These are phyloP conservation scores for Vanessa cardui DNA, from an alignment of 2,888 invertebrate species.

Conservation along the genomic window DNA sequence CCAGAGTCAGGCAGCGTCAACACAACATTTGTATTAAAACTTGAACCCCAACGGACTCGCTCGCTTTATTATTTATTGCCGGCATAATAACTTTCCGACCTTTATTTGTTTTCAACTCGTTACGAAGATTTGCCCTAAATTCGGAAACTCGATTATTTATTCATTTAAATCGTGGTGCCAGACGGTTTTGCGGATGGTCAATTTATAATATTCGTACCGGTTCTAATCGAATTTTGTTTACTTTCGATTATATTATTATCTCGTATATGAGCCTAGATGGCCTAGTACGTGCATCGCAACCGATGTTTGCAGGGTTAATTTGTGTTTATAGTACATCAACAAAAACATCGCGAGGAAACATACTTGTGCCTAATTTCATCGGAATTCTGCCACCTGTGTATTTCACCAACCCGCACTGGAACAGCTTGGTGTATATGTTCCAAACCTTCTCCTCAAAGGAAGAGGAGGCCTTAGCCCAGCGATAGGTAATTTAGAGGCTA, in stretches of 20 bases:
- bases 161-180: slow-evolving; percentile 58
- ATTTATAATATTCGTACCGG: slow-evolving; percentile 29
- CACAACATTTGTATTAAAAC: slow-evolving; percentile 58
- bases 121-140: slow-evolving; percentile 75
- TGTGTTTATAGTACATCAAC: too few species aligned
- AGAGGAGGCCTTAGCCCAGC: too few species aligned
- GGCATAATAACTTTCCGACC: slow-evolving; percentile 67
- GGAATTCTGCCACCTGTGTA: too few species aligned
- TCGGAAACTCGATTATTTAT: slow-evolving; percentile 76
- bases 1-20: slow-evolving; percentile 27
- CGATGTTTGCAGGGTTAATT: too few species aligned
- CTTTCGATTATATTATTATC: slow-evolving; percentile 14
- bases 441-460: too few species aligned
- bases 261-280: too few species aligned
- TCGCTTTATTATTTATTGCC: slow-evolving; percentile 79
- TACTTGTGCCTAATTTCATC: too few species aligned
- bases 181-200: slow-evolving; percentile 35
- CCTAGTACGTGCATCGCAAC: too few species aligned
- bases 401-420: too few species aligned
- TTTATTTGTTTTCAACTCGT: slow-evolving; percentile 80
- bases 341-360: too few species aligned
- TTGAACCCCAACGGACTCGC: slow-evolving; percentile 56
- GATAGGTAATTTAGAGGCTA: too few species aligned
- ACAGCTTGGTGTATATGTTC: too few species aligned
- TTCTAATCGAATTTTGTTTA: slow-evolving; percentile 29